Conservation (phyloP, 2,888 invertebrate species). For the Macrosoma leucophasiata region DNA sequence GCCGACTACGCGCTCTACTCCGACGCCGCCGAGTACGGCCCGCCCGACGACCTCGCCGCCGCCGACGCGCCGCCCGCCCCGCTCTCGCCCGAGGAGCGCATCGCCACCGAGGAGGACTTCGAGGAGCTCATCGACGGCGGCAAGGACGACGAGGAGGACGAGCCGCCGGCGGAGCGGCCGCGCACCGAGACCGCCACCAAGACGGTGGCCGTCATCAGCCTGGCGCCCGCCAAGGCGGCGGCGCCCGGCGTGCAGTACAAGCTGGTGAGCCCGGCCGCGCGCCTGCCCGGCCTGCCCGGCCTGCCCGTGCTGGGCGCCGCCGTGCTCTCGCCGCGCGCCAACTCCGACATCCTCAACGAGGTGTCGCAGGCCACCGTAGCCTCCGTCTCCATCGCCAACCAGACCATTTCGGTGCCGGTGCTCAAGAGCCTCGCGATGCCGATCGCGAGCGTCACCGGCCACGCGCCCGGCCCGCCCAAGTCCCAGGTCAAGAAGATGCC, state of each 20-base stretch:
- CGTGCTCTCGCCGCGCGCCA: conserved; percentile 53
- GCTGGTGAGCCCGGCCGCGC: conserved; percentile 49
- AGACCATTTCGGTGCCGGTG: conserved; percentile 69
- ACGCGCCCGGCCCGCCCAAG: conserved; percentile 35
- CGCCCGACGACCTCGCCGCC: conserved; percentile 76
- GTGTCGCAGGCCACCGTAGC: conserved; percentile 77
- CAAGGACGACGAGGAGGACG: conserved; percentile 69
- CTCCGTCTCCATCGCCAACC: conserved; percentile 70
- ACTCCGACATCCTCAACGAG: conserved; percentile 69
- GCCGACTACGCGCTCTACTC: conserved; percentile 75
- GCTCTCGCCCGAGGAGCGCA: conserved; percentile 78
- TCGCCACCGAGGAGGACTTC: conserved; percentile 80
- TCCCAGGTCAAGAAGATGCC: conserved; percentile 57
- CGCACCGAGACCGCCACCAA: conserved; percentile 70
- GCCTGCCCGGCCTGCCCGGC: conserved; percentile 45
- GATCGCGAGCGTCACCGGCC: conserved; percentile 42
- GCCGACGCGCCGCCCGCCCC: conserved; percentile 77
- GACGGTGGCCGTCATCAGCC: conserved; percentile 70
- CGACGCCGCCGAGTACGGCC: conserved; percentile 66
- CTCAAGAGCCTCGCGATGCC: conserved; percentile 61
- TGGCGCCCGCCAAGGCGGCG: conserved; percentile 61
- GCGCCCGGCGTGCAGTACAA: conserved; percentile 60
- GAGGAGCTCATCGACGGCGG: conserved; percentile 80
- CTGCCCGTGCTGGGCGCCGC: conserved; percentile 56
- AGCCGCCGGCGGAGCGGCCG: conserved; percentile 42